A percentile compares a stretch with the other conserved stretches of the same genome.
phyloP scores from a whole-genome alignment of 2,888 invertebrate genomes.

The Podabrus alpinus region DNA sequence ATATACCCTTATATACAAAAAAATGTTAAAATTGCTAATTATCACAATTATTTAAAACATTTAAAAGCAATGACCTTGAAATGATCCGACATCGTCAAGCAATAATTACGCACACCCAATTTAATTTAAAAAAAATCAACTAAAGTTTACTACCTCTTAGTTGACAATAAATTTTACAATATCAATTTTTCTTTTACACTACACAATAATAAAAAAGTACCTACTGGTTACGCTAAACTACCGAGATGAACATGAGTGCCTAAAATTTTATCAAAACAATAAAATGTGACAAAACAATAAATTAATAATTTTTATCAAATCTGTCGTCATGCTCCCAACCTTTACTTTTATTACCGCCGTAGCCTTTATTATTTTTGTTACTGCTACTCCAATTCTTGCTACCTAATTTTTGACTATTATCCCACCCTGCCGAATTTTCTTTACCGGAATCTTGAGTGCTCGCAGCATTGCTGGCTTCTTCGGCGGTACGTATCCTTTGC shows the following conservation, averaged over 20 bases:
- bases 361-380: conserved; percentile 21
- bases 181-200: neutral
- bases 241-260: neutral
- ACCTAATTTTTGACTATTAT: conserved; percentile 33
- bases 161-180: neutral
- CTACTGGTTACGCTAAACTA: neutral
- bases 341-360: conserved; percentile 35
- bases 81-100: neutral
- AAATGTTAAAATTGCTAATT: neutral
- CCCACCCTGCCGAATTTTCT: conserved; percentile 34
- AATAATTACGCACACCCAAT: neutral
- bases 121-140: neutral
- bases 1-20: neutral
- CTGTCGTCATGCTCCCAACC: conserved; percentile 54
- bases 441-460: conserved; percentile 37
- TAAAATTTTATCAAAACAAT: neutral
- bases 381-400: conserved; percentile 35
- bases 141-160: neutral
- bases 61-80: neutral
- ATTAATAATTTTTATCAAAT: conserved; percentile 52
- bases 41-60: neutral
- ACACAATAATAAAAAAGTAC: neutral
- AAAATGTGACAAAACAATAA: conserved; percentile 15
- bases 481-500: conserved; percentile 38
- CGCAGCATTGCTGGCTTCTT: conserved; percentile 29